Conservation (phyloP, 2,113 vertebrate species). For the Erythrolamprus reginae region DNA sequence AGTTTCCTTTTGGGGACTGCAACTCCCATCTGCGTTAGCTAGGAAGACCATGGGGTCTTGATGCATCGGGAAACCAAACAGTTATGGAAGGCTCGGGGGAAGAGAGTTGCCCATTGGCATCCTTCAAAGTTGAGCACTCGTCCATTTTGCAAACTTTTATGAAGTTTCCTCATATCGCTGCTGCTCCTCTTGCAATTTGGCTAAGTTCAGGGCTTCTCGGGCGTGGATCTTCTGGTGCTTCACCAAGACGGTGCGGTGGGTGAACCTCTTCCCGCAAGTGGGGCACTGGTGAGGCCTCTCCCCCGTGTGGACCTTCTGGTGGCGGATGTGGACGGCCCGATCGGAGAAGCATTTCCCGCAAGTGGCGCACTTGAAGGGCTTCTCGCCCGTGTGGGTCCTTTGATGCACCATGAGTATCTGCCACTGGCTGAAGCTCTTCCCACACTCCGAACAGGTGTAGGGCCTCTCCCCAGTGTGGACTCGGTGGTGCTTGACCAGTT, state of each 20-base stretch:
- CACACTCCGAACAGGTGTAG: conserved; percentile 40
- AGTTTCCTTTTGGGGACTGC: neutral
- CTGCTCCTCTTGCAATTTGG: conserved; percentile 6
- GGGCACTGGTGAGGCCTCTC: conserved; percentile 54
- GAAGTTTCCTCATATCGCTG: neutral
- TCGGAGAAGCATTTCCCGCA: conserved; percentile 63
- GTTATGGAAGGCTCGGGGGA: too few relatives aligned
- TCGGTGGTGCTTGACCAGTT: conserved; percentile 40
- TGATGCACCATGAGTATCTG: conserved; percentile 45
- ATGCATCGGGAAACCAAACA: neutral
- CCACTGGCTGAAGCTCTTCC: conserved; percentile 48
- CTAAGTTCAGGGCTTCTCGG: neutral
- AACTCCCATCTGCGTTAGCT: neutral
- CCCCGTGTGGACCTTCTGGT: conserved; percentile 61
- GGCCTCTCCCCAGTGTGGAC: conserved; percentile 42
- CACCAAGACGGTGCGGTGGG: conserved; percentile 59
- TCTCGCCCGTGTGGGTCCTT: conserved; percentile 41
- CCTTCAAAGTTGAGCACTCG: neutral
- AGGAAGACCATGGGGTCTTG: neutral
- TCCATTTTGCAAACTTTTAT: neutral
- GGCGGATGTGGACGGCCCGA: conserved; percentile 60
- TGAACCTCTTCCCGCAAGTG: conserved; percentile 53
- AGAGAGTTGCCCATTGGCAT: neutral
- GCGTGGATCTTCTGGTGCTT: conserved; percentile 58
- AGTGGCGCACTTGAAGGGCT: conserved; percentile 50